Percentiles rank a stretch among this genome's conserved stretches.
These are phyloP conservation scores for Clamator glandarius DNA, from an alignment of 2,797 vertebrate species.

Conservation along the genomic window DNA sequence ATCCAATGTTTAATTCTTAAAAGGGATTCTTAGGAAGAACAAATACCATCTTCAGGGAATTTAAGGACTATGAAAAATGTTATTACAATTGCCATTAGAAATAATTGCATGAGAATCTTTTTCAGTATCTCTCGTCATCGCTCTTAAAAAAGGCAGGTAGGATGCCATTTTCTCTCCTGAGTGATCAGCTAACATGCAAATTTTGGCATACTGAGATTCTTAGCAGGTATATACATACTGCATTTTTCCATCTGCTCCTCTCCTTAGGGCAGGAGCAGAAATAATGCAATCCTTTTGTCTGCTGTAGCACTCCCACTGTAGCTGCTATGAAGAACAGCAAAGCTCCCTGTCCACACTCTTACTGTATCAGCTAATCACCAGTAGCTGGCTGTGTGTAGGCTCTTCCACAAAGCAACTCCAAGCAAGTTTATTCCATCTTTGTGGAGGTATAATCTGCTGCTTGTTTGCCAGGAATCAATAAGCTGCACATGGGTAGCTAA, in stretches of 20 bases:
- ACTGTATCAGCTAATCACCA: background rate
- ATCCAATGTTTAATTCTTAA: background rate
- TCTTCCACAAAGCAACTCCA: background rate
- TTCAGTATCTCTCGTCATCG: background rate
- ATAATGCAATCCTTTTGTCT: background rate
- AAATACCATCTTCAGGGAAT: background rate
- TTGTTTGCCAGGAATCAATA: background rate
- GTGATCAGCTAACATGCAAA: background rate
- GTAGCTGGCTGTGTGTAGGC: background rate
- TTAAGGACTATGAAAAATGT: background rate
- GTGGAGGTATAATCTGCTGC: background rate
- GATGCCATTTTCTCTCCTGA: background rate
- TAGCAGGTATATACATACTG: background rate
- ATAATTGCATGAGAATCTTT: background rate
- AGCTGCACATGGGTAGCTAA: background rate
- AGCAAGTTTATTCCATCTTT: background rate
- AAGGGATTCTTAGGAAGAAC: background rate
- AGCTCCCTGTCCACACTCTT: background rate
- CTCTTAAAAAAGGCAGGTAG: background rate
- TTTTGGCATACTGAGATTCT: background rate
- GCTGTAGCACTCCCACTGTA: background rate
- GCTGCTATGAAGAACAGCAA: background rate
- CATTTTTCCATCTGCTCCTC: slow-evolving; percentile 31
- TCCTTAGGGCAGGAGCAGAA: background rate
- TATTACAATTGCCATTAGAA: background rate